Percentiles rank a stretch among this genome's conserved stretches.
These are phyloP conservation scores for Macrophya alboannulata DNA, from an alignment of 2,888 invertebrate species.

Conservation along the genomic window DNA sequence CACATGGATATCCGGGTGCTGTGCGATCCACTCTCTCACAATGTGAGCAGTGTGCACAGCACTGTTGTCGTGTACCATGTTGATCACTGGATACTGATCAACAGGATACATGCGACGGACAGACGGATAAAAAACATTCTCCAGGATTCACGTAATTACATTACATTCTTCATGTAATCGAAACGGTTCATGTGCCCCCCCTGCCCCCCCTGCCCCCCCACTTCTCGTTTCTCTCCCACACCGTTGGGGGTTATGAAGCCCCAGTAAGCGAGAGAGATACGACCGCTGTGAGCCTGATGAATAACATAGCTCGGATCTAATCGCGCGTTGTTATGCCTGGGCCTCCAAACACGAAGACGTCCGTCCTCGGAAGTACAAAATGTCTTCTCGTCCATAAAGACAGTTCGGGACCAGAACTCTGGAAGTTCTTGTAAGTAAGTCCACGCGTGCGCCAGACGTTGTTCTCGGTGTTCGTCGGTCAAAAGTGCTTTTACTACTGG, in stretches of 20 bases:
- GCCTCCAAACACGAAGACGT: not conserved
- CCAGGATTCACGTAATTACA: no score
- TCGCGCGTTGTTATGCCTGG: slow-evolving; percentile 14
- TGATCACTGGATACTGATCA: no score
- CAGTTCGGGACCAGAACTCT: not conserved
- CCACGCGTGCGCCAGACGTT: not conserved
- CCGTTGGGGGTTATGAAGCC: not conserved
- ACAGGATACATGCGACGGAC: not conserved
- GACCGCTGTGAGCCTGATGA: not conserved
- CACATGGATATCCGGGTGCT: slow-evolving; percentile 20
- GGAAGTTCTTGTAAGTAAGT: not conserved
- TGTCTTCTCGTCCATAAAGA: slow-evolving; percentile 24
- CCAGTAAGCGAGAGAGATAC: slow-evolving; percentile 21
- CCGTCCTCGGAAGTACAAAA: slow-evolving; percentile 13
- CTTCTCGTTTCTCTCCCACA: slow-evolving; percentile 1
- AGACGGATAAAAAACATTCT: slow-evolving; percentile 3
- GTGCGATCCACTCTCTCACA: not conserved
- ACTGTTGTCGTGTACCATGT: no score
- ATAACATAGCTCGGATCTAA: slow-evolving; percentile 1
- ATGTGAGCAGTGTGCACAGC: slow-evolving; percentile 5
- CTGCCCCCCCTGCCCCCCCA: not conserved
- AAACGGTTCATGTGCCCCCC: not conserved
- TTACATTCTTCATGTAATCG: not conserved
- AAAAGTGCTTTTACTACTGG: not conserved
- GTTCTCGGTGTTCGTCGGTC: not conserved